Evolutionary conservation across 2,888 invertebrate species (phyloP), one percentile per base, ranked within the genome.

Genomic region (Boloria selene): DNA sequence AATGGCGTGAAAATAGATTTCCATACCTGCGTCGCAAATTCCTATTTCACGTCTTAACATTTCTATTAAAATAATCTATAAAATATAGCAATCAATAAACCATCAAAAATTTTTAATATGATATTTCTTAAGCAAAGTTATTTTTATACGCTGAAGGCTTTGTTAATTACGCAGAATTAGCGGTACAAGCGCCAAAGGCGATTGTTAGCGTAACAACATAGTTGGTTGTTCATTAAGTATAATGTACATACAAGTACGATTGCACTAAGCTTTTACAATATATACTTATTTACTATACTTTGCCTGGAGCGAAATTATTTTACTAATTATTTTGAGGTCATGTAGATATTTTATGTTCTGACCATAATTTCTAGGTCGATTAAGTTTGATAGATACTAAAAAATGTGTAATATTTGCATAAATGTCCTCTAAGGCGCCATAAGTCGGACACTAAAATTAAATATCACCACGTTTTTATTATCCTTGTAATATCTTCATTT

Each of bases 1-100:
- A 89, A 85, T 84, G 77, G 80, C 78, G 77, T 86, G 82, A 83
- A 90, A 89, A 92, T 90, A 90, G 88, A 88, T 86, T 88, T 87
- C 85, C 85, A 81, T 80, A 84, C 83, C 82, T 84, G 79, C 75
- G 74, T 72, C 73, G 73, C 74, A 74, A 81, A 44, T 59, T 18
- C 22, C 26, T 31, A 59, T 64, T 64, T 59, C 31, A 51, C 47
- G 59, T 10, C 18, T 38, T 54, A 59, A 59, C 45, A 45, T 45
- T 26, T 26, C 51, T n/a, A 44, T 50, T 45, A 44, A 51, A 44
- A 31, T 14, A 49, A 16, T 38, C 1, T 18, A 3, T n/a, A 45
- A n/a, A 56, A 22, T 22, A 22, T 22, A 22, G 3, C 22, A n/a
- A 16, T 31, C 1, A 44, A 3, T n/a, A 44, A n/a, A 56, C 44